phyloP scores from a whole-genome alignment of 2,113 vertebrate genomes.

The Catharus bicknelli region DNA sequence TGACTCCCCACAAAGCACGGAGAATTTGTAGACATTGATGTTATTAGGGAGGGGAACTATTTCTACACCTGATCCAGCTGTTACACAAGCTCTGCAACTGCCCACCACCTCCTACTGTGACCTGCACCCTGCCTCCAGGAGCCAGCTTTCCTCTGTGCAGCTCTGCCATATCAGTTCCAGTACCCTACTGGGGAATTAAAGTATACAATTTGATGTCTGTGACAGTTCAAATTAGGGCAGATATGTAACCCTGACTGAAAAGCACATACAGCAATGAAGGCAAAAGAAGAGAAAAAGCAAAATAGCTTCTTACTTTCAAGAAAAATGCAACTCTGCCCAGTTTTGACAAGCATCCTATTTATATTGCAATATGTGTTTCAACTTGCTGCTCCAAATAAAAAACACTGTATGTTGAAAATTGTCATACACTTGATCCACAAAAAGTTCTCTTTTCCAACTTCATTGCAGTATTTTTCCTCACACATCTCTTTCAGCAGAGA shows the following conservation, averaged over 20 bases:
- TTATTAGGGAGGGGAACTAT: neutral
- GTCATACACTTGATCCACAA: rapidly evolving
- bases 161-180: neutral
- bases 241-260: neutral
- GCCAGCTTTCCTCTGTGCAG: neutral
- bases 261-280: neutral
- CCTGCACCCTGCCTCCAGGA: neutral
- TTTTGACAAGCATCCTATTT: neutral
- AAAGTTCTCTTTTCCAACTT: slow-evolving; percentile 23
- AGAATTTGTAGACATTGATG: neutral
- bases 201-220: neutral
- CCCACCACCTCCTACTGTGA: neutral
- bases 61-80: neutral
- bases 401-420: neutral
- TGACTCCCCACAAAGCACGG: neutral
- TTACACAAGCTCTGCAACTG: rapidly evolving
- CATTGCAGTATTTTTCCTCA: slow-evolving; percentile 39
- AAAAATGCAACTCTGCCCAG: neutral
- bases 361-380: neutral
- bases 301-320: neutral
- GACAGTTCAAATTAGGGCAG: neutral
- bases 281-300: neutral
- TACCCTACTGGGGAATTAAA: neutral
- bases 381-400: neutral
- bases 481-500: neutral